Conservation (phyloP, 2,113 vertebrate species). For the Stercorarius parasiticus region DNA sequence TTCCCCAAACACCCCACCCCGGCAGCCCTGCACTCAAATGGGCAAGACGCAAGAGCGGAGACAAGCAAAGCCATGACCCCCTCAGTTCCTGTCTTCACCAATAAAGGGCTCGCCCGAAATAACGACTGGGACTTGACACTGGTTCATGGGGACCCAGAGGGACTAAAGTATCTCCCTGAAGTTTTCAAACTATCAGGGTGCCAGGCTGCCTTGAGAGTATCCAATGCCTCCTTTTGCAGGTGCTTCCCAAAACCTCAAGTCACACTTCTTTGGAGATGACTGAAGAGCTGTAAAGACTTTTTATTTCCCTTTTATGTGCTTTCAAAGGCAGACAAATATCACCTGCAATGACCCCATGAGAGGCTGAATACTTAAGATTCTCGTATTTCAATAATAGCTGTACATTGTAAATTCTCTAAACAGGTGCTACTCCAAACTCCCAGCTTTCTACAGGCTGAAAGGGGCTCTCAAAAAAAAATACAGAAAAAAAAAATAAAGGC, state of each 20-base stretch:
- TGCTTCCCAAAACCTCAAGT: background rate
- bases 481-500: too few relatives aligned
- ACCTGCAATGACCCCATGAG: background rate
- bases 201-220: background rate
- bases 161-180: background rate
- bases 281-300: background rate
- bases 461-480: background rate
- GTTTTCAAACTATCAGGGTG: background rate
- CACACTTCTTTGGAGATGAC: background rate
- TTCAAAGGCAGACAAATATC: background rate
- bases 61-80: background rate
- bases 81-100: background rate
- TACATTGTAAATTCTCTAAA: background rate
- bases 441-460: background rate
- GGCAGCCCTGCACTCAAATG: background rate
- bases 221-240: background rate
- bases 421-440: background rate
- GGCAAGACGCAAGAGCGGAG: background rate
- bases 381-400: background rate
- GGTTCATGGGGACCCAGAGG: background rate
- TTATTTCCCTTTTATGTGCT: background rate
- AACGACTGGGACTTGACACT: background rate
- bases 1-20: background rate
- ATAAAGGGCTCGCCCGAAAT: background rate
- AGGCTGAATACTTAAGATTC: background rate